These are phyloP conservation scores for Leucophenga montana DNA, from an alignment of 2,888 invertebrate species.

Conservation along the genomic window DNA sequence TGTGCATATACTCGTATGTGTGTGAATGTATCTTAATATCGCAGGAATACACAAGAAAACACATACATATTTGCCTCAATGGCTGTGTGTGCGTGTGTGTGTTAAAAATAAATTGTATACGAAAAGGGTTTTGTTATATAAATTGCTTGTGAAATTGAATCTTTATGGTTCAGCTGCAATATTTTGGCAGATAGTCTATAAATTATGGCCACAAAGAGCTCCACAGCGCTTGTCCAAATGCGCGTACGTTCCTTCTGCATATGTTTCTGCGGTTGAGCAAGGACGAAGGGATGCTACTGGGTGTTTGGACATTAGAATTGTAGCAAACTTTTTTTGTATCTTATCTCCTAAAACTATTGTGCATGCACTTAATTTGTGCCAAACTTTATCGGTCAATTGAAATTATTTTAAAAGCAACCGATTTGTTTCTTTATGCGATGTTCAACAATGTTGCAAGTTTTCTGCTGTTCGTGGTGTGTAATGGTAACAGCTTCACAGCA, in stretches of 20 bases:
- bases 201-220: constrained; percentile 66
- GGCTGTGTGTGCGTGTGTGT: constrained; percentile 14
- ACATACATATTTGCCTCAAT: background rate
- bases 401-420: too few relatives aligned
- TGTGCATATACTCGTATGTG: background rate
- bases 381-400: too few relatives aligned
- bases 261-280: constrained; percentile 23
- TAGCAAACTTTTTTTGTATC: too few relatives aligned
- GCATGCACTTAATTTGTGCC: too few relatives aligned
- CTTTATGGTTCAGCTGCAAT: constrained; percentile 67
- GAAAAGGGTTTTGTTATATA: constrained; percentile 59
- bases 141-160: constrained; percentile 67
- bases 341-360: too few relatives aligned
- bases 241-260: constrained; percentile 29
- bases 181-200: constrained; percentile 67
- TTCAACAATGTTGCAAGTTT: too few relatives aligned
- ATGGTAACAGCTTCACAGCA: too few relatives aligned
- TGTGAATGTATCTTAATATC: background rate
- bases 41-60: too few relatives aligned
- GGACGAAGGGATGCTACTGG: too few relatives aligned
- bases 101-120: constrained; percentile 50
- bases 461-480: too few relatives aligned
- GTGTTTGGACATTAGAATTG: too few relatives aligned
- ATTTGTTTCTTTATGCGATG: too few relatives aligned
- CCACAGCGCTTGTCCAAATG: background rate